A percentile compares a stretch with the other conserved stretches of the same genome.
Evolutionary conservation across 2,113 vertebrate species (phyloP).

Genomic region (Odocoileus virginianus): DNA sequence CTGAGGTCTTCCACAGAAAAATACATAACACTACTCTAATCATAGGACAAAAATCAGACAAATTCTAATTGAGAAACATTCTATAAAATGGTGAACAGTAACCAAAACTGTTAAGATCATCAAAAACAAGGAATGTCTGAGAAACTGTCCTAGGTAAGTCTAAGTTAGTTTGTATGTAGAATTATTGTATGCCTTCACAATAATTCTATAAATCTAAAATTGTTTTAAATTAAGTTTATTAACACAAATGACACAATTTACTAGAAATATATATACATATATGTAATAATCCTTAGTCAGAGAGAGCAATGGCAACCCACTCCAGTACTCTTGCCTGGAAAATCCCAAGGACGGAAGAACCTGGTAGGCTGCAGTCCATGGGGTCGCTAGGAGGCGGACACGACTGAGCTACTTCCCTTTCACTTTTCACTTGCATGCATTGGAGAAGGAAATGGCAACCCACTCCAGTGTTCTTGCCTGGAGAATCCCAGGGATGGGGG

Average conservation of each 20-base stretch:
- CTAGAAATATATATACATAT: not conserved
- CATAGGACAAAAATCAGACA: not conserved
- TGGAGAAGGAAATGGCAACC: too few species aligned
- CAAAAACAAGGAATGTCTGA: not conserved
- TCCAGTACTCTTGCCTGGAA: too few species aligned
- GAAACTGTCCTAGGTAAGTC: not conserved
- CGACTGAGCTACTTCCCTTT: too few species aligned
- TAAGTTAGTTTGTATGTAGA: not conserved
- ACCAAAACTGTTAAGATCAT: not conserved
- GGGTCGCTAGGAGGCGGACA: too few species aligned
- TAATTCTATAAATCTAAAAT: not conserved
- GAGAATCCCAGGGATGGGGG: too few species aligned
- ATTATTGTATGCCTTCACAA: not conserved
- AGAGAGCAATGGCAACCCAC: too few species aligned
- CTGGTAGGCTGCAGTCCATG: too few species aligned
- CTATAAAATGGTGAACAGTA: not conserved
- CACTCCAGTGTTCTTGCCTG: too few species aligned
- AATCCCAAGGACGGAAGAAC: too few species aligned
- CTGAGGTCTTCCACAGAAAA: not conserved
- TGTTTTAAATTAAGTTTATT: not conserved
- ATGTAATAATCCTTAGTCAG: too few species aligned
- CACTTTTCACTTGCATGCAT: too few species aligned
- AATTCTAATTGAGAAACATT: not conserved
- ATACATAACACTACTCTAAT: not conserved
- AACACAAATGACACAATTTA: not conserved